Conservation (phyloP, 1,140 invertebrate species). For the Archegozetes longisetosus region DNA sequence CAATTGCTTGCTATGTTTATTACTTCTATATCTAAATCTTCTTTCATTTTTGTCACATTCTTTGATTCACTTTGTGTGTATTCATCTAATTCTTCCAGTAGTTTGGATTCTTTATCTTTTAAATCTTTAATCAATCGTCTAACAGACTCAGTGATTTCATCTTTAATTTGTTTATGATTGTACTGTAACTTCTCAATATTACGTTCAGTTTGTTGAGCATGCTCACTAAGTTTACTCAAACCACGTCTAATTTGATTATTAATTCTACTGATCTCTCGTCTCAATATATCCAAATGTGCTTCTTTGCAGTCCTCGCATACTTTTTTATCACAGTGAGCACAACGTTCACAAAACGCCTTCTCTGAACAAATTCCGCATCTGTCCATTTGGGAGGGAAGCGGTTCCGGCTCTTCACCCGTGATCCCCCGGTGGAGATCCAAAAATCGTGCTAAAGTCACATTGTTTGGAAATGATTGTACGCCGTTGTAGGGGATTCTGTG, state of each 20-base stretch:
- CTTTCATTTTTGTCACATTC: slow-evolving; percentile 66
- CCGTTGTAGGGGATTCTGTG: slow-evolving; percentile 92
- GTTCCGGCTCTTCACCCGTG: slow-evolving; percentile 41
- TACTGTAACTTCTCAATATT: slow-evolving; percentile 63
- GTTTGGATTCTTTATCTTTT: slow-evolving; percentile 72
- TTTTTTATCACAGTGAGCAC: slow-evolving; percentile 86
- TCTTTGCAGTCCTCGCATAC: slow-evolving; percentile 73
- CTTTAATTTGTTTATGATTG: slow-evolving; percentile 65
- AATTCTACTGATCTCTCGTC: slow-evolving; percentile 80
- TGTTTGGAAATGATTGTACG: slow-evolving; percentile 84
- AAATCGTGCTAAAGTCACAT: slow-evolving; percentile 86
- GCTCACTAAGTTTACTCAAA: slow-evolving; percentile 67
- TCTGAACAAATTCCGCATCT: slow-evolving; percentile 64
- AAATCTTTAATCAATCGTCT: slow-evolving; percentile 60
- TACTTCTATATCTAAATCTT: slow-evolving; percentile 80
- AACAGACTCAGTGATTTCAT: slow-evolving; percentile 82
- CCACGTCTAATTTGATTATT: slow-evolving; percentile 53
- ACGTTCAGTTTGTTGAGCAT: slow-evolving; percentile 60
- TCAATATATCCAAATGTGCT: slow-evolving; percentile 85
- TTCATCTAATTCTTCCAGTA: slow-evolving; percentile 72
- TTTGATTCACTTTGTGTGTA: slow-evolving; percentile 66
- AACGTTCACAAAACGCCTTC: slow-evolving; percentile 72
- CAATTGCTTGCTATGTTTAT: slow-evolving; percentile 85
- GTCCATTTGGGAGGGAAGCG: slow-evolving; percentile 29
- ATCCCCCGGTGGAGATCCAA: slow-evolving; percentile 87